Percentiles rank a stretch among this genome's conserved stretches.
Evolutionary conservation across 2,888 invertebrate genomes (phyloP).

Genomic region (Petrophora chlorosata): DNA sequence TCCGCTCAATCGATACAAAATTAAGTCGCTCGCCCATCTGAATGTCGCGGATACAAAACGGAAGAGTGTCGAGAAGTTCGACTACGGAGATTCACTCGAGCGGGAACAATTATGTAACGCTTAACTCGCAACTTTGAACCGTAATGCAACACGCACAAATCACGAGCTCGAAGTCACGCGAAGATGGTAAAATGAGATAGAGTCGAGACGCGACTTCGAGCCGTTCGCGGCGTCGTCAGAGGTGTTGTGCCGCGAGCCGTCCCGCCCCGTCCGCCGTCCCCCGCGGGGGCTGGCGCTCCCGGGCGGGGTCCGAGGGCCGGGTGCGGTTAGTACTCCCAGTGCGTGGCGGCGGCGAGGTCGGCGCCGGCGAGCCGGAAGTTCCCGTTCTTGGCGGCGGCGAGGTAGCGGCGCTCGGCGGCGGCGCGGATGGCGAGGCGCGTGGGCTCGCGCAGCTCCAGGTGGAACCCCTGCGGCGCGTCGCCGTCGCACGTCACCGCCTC

Average conservation of each 20-base stretch:
- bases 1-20: constrained; percentile 46
- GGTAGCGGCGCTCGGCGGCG: constrained; percentile 88
- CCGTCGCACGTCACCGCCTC: constrained; percentile 94
- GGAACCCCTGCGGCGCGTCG: constrained; percentile 92
- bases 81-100: constrained; percentile 50
- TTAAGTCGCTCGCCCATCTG: constrained; percentile 57
- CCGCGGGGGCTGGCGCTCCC: too few relatives aligned
- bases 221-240: too few relatives aligned
- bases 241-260: too few relatives aligned
- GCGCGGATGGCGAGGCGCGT: constrained; percentile 96
- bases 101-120: constrained; percentile 17
- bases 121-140: constrained; percentile 11
- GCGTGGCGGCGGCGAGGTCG: constrained; percentile 91
- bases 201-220: too few relatives aligned
- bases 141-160: too few relatives aligned
- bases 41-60: constrained; percentile 43
- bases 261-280: too few relatives aligned
- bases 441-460: constrained; percentile 95
- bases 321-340: constrained; percentile 96
- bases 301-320: too few relatives aligned
- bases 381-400: constrained; percentile 96
- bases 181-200: too few relatives aligned
- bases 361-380: constrained; percentile 92
- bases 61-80: constrained; percentile 62
- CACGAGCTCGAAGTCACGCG: too few relatives aligned